Base-by-base conservation (phyloP, 2,113 vertebrate species). In the Rallus limicola region DNA sequence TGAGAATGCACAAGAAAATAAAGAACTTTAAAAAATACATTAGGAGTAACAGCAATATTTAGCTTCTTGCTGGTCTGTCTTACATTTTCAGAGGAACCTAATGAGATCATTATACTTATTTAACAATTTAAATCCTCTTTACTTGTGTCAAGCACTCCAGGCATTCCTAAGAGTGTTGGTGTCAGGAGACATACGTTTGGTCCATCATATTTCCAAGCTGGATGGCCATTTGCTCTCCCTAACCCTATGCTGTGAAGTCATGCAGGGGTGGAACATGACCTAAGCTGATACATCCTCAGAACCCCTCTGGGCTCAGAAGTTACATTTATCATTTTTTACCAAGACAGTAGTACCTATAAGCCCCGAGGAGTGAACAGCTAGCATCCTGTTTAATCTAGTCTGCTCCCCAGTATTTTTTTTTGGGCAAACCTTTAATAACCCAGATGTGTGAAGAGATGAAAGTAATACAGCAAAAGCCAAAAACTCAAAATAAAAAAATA, bases 351-450 rank as follows among this genome's bases (percentile, higher is more conserved):
- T 75, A 75, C 60, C 38, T 86, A 13, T 26, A 55, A 79, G 24
- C 50, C 46, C 7, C 11, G 38, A 63, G n/a, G 29, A 94, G 29
- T 9, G 15, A 92, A 81, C 9, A 78, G 64, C 13, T 67, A 86
- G 44, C 44, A 34, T 34, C 40, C 16, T 46, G 26, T 79, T 82
- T 74, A 65, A 91, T 50, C 71, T 62, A 60, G 29, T 58, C 84
- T 90, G 33, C 16, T 19, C 77, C 42, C 4, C 0, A 42, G 25
- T 59, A 36, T 36, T 19, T 33, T 38, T 46, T 77, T 60, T 85
- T 92, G 34, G 82, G 75, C 64, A 91, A 87, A 63, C 16, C 62
- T 84, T 91, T 84, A 94, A 70, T 92, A 93, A 92, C 52, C 58
- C 72, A 71, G 79, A 90, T 46, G 64, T 86, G 71, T 44, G 48